phyloP scores from a whole-genome alignment of 2,888 invertebrate genomes.

The Spicauda simplicius region DNA sequence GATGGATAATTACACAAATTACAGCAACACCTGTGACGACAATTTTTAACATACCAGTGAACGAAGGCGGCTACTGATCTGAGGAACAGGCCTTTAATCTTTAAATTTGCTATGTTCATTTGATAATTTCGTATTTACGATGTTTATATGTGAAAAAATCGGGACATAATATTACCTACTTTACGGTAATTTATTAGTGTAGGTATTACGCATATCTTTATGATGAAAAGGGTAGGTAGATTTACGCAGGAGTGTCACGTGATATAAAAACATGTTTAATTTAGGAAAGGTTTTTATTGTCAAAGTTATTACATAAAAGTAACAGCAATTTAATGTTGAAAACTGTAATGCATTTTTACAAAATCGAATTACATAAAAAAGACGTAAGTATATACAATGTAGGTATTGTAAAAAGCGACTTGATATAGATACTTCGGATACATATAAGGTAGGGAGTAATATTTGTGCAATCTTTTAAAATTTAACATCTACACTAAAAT shows the following conservation, averaged over 20 bases:
- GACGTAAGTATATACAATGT: conserved; percentile 41
- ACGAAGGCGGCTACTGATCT: too few species aligned
- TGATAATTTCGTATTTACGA: too few species aligned
- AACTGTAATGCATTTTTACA: conserved; percentile 51
- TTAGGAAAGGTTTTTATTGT: conserved; percentile 76
- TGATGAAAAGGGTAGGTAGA: too few species aligned
- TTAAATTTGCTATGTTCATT: too few species aligned
- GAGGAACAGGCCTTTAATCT: too few species aligned
- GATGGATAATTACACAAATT: too few species aligned
- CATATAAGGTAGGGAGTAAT: not conserved
- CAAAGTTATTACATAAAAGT: conserved; percentile 68
- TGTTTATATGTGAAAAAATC: too few species aligned
- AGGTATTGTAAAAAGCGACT: conserved; percentile 23
- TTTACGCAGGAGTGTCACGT: not conserved
- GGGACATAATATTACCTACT: too few species aligned
- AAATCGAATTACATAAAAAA: conserved; percentile 55
- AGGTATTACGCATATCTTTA: too few species aligned
- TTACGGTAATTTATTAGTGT: too few species aligned
- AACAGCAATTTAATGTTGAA: conserved; percentile 59
- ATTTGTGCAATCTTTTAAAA: conserved; percentile 13
- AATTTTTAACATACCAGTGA: too few species aligned
- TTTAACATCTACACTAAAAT: conserved; percentile 4
- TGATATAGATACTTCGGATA: conserved; percentile 25
- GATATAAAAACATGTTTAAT: conserved; percentile 40
- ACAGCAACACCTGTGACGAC: too few species aligned